Conservation (phyloP, 1,140 invertebrate species). For the Micrasema minimum region DNA sequence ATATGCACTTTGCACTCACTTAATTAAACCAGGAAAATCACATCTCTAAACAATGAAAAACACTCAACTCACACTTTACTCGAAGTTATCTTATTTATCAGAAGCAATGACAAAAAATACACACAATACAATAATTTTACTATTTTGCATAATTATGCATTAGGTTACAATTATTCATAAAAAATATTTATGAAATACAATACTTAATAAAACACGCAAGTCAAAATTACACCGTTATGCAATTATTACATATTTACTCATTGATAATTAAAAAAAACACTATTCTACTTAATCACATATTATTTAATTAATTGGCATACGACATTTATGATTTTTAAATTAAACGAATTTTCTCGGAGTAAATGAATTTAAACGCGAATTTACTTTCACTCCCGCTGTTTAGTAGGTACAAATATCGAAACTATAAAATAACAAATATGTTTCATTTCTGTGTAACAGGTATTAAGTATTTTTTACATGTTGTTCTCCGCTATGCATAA, state of each 20-base stretch:
- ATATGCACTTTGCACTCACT: too few relatives aligned
- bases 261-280: not conserved
- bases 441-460: too few relatives aligned
- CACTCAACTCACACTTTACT: not conserved
- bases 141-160: not conserved
- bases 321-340: not conserved
- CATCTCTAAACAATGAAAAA: not conserved
- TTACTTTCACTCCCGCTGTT: not conserved
- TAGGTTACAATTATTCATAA: not conserved
- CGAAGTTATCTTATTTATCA: not conserved
- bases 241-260: too few relatives aligned
- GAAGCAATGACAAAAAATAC: not conserved
- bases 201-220: not conserved
- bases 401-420: too few relatives aligned
- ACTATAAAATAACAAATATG: too few relatives aligned
- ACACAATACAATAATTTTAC: not conserved
- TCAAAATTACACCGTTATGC: too few relatives aligned
- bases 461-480: too few relatives aligned
- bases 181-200: not conserved
- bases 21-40: not conserved
- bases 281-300: not conserved
- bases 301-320: not conserved
- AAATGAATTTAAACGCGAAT: not conserved
- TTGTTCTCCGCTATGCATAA: too few relatives aligned
- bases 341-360: not conserved